phyloP scores from a whole-genome alignment of 92 coral and sea anemone species.

The Virgularia gustaviana region DNA sequence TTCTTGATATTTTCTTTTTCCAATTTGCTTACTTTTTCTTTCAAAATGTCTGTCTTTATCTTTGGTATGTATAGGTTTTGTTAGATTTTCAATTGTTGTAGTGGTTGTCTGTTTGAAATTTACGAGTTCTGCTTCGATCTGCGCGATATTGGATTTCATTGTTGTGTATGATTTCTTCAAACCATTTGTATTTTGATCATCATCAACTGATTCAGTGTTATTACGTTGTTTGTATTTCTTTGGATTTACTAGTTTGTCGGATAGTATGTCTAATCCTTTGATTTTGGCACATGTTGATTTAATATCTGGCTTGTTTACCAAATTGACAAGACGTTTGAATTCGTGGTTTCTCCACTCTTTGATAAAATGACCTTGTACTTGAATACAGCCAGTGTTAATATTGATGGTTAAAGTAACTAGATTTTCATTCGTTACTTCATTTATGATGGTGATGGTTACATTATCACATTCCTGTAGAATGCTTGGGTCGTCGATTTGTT shows the following conservation, averaged over 20 bases:
- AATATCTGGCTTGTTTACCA: neutral
- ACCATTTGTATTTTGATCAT: neutral
- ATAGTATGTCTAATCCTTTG: neutral
- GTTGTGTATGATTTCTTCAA: too few relatives aligned
- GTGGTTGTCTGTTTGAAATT: neutral
- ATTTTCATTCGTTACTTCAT: neutral
- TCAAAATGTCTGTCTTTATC: neutral
- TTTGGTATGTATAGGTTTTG: neutral
- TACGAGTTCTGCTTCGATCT: slow-evolving; percentile 5
- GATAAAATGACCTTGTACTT: neutral
- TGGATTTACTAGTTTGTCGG: neutral
- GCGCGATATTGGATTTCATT: neutral
- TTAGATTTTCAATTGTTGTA: neutral
- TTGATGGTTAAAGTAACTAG: neutral
- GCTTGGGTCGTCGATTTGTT: neutral
- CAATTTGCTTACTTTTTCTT: neutral
- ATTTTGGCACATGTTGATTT: too few relatives aligned
- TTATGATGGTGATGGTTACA: neutral
- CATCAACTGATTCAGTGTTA: neutral
- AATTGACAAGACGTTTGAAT: neutral
- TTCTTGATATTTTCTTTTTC: neutral
- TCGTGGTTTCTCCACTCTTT: neutral
- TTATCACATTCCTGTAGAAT: neutral
- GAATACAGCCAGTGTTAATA: neutral
- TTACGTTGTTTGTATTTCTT: slow-evolving; percentile 7